A percentile compares a stretch with the other conserved stretches of the same genome.
Conservation (phyloP, 2,888 invertebrate species). For the Laothoe populi region DNA sequence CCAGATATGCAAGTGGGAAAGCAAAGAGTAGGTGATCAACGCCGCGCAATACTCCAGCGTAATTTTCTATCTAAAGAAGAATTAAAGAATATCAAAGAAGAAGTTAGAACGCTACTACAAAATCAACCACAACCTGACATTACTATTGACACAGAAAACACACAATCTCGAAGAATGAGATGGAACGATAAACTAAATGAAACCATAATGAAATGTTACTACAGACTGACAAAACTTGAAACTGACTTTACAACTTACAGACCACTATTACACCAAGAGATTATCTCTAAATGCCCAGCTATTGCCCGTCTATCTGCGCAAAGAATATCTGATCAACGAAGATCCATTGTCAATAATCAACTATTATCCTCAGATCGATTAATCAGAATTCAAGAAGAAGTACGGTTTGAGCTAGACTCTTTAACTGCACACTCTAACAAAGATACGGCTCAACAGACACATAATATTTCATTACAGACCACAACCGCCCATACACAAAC, state of each 20-base stretch:
- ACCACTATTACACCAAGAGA: slow-evolving; percentile 5
- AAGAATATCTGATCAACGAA: too few relatives aligned
- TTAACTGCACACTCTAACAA: background rate
- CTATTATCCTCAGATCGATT: background rate
- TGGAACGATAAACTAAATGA: background rate
- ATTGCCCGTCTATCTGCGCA: slow-evolving; percentile 20
- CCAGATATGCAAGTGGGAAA: too few relatives aligned
- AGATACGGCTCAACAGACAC: background rate
- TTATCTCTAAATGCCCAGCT: slow-evolving; percentile 3
- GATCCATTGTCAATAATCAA: background rate
- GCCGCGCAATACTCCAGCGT: background rate
- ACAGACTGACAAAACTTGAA: slow-evolving; percentile 13
- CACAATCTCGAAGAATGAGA: background rate
- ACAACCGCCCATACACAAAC: background rate
- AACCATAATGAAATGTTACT: slow-evolving; percentile 5
- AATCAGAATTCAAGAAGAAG: slow-evolving; percentile 8
- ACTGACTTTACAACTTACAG: slow-evolving; percentile 4
- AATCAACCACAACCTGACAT: background rate
- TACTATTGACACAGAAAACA: background rate
- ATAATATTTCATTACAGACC: background rate
- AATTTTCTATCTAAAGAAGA: background rate
- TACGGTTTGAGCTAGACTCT: background rate
- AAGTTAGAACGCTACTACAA: background rate
- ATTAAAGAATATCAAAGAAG: slow-evolving; percentile 1
- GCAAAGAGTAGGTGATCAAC: too few relatives aligned